A percentile compares a stretch with the other conserved stretches of the same genome.
These are phyloP conservation scores for Ephydatia muelleri DNA, from an alignment of 37 sponge, comb jelly and placozoan species.

Conservation along the genomic window DNA sequence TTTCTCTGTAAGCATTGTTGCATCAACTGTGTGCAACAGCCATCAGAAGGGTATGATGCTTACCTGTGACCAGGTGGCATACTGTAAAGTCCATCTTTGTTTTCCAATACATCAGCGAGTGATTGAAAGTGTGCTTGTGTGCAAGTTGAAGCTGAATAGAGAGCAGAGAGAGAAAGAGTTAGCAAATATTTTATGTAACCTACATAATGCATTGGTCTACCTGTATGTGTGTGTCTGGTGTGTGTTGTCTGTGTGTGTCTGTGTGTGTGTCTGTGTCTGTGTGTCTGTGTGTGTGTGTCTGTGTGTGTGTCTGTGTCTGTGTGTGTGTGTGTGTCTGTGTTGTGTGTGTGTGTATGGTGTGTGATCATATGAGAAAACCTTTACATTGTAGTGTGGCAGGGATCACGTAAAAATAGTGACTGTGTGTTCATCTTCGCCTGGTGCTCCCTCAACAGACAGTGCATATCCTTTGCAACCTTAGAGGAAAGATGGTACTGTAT, in stretches of 20 bases:
- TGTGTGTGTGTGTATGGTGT: background rate
- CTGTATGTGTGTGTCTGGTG: background rate
- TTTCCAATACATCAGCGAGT: constrained; percentile 53
- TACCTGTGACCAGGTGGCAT: constrained; percentile 47
- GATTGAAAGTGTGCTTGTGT: constrained; percentile 46
- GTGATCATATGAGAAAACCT: background rate
- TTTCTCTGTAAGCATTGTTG: constrained; percentile 43
- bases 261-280: constrained; percentile 16
- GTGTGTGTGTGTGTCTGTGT: background rate
- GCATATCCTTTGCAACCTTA: constrained; percentile 28
- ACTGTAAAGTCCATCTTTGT: constrained; percentile 29
- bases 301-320: background rate
- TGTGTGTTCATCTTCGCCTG: constrained; percentile 12
- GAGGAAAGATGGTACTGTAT: background rate
- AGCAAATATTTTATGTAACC: background rate
- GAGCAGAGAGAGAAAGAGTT: background rate
- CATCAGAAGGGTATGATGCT: background rate
- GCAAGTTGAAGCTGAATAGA: constrained; percentile 17
- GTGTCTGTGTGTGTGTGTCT: constrained; percentile 3
- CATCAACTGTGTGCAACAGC: background rate
- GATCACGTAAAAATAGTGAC: constrained; percentile 50
- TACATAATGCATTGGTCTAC: no score
- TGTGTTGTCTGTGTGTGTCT: constrained; percentile 16
- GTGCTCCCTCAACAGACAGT: constrained; percentile 42
- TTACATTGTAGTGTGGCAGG: constrained; percentile 50